A percentile compares a stretch with the other conserved stretches of the same genome.
These are phyloP conservation scores for Diacarnus erythraeanus DNA, from an alignment of 37 sponge, comb jelly and placozoan species.

Conservation along the genomic window DNA sequence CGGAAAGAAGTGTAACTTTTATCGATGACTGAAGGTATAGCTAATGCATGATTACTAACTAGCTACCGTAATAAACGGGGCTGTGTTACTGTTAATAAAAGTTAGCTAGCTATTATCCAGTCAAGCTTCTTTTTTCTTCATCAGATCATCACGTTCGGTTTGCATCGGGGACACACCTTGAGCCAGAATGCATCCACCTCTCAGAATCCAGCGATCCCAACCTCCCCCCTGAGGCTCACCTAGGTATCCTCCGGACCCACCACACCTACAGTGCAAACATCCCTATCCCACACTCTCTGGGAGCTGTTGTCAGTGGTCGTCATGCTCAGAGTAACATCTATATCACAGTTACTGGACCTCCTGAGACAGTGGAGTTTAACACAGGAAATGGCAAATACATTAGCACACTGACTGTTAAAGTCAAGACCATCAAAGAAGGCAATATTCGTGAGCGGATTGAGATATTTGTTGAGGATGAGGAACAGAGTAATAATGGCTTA, in stretches of 20 bases:
- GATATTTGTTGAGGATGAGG: conserved; percentile 20
- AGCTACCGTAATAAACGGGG: too few species aligned
- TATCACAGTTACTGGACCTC: conserved; percentile 30
- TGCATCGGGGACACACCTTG: conserved; percentile 52
- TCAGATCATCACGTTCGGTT: conserved; percentile 49
- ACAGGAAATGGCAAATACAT: conserved; percentile 5
- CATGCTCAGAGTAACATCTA: conserved; percentile 59
- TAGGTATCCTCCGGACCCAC: conserved; percentile 66
- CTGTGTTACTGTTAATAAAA: not conserved
- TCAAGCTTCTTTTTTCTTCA: not conserved
- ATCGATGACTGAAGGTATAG: too few species aligned
- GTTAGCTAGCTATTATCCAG: not conserved
- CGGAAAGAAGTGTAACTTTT: too few species aligned
- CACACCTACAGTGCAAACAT: conserved; percentile 70
- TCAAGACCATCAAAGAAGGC: conserved; percentile 80
- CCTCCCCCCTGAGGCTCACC: conserved; percentile 69
- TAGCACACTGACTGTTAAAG: conserved; percentile 34
- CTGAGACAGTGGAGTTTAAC: not conserved
- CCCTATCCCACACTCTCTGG: conserved; percentile 52
- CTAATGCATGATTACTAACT: too few species aligned
- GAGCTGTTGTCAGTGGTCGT: conserved; percentile 29
- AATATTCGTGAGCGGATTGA: conserved; percentile 55
- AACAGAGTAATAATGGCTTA: not conserved
- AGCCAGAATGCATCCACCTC: conserved; percentile 66
- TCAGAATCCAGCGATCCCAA: conserved; percentile 3